A percentile compares a stretch with the other conserved stretches of the same genome.
Conservation (phyloP, 2,113 vertebrate species). For the Nasalis larvatus region DNA sequence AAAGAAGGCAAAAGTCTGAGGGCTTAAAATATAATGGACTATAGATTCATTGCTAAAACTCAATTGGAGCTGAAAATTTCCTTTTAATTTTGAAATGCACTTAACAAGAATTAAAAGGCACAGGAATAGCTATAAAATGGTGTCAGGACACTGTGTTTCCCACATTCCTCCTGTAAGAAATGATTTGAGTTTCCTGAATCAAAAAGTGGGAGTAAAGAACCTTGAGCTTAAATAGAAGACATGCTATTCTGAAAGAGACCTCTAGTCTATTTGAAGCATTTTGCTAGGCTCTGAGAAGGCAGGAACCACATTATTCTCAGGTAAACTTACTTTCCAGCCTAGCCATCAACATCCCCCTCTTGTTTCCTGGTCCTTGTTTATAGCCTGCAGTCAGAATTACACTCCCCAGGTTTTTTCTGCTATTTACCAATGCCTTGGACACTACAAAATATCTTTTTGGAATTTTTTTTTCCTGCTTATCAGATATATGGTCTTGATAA, state of each 20-base stretch:
- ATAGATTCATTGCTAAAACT: constrained; percentile 45
- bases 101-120: constrained; percentile 15
- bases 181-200: not conserved
- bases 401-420: not conserved
- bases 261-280: not conserved
- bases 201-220: not conserved
- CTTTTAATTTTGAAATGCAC: constrained; percentile 56
- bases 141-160: constrained; percentile 29
- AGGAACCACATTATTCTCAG: not conserved
- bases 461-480: not conserved
- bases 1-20: not conserved
- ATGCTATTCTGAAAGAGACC: not conserved
- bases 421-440: not conserved
- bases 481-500: not conserved
- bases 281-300: not conserved
- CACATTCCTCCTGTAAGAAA: not conserved
- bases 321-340: not conserved
- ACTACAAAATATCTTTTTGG: not conserved
- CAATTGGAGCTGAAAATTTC: constrained; percentile 46
- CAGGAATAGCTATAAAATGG: not conserved
- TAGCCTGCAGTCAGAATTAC: not conserved
- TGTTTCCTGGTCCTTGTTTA: not conserved
- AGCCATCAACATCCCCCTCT: not conserved
- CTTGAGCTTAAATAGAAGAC: not conserved
- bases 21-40: constrained; percentile 50